These are phyloP conservation scores for Archocentrus centrarchus DNA, from an alignment of 2,113 vertebrate genomes.

Conservation along the genomic window DNA sequence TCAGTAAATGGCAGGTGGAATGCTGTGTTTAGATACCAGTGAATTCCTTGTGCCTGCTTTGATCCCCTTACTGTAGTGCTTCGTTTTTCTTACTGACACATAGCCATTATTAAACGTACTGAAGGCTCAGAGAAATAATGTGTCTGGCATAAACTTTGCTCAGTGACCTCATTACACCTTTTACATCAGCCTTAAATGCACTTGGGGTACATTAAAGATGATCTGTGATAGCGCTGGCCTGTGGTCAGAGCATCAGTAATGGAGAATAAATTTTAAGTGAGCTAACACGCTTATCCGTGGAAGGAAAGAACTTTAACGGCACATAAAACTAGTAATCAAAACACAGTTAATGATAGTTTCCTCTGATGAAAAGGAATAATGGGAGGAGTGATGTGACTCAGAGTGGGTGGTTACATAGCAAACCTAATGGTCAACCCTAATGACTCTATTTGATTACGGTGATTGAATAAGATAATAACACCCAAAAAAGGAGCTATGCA, in stretches of 20 bases:
- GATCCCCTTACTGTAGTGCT: conserved; percentile 25
- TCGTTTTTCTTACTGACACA: conserved; percentile 23
- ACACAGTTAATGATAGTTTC: conserved; percentile 29
- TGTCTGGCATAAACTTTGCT: background rate
- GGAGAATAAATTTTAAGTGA: background rate
- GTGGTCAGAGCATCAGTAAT: conserved; percentile 8
- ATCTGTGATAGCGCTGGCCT: background rate
- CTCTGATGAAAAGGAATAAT: conserved; percentile 43
- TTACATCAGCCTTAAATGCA: conserved; percentile 15
- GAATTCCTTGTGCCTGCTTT: conserved; percentile 30
- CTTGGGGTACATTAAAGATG: background rate
- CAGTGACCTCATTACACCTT: conserved; percentile 9
- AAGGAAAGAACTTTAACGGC: conserved; percentile 33
- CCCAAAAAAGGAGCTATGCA: conserved; percentile 34
- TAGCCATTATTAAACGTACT: conserved; percentile 23
- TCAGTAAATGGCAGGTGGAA: conserved; percentile 58
- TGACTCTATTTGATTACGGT: conserved; percentile 17
- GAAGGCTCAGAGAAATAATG: conserved; percentile 9
- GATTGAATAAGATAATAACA: conserved; percentile 17
- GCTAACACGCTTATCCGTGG: background rate
- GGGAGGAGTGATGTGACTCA: background rate
- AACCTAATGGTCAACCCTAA: conserved; percentile 36
- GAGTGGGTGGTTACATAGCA: conserved; percentile 14
- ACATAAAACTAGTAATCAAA: conserved; percentile 30
- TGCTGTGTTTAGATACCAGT: conserved; percentile 56